Conservation (phyloP, 1,140 invertebrate species). For the Procambarus clarkii region DNA sequence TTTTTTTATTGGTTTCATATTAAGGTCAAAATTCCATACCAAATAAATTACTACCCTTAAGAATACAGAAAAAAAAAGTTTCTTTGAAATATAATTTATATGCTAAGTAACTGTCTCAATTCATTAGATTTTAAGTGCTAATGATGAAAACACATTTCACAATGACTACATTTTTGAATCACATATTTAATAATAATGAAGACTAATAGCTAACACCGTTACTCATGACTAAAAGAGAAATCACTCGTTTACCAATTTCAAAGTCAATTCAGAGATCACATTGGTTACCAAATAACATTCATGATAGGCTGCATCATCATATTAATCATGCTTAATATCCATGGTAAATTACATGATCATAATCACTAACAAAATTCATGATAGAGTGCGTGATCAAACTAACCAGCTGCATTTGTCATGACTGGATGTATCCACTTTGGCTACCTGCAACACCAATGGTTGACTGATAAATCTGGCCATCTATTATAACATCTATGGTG, state of each 20-base stretch:
- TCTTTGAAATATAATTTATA: not conserved
- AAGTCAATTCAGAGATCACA: not conserved
- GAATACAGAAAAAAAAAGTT: not conserved
- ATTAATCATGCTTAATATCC: not conserved
- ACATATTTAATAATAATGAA: not conserved
- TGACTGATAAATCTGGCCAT: not conserved
- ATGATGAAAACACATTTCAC: constrained; percentile 4
- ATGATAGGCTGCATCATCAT: not conserved
- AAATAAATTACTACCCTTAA: not conserved
- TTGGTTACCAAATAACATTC: not conserved
- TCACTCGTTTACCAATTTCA: not conserved
- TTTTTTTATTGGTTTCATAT: not conserved
- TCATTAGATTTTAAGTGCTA: not conserved
- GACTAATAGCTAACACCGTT: not conserved
- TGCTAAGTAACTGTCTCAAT: not conserved
- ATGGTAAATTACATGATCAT: not conserved
- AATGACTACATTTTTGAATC: not conserved
- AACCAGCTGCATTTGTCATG: not conserved
- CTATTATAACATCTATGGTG: not conserved
- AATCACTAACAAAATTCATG: not conserved
- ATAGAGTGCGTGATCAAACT: not conserved
- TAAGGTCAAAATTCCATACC: not conserved
- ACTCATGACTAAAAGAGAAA: not conserved
- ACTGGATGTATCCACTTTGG: not conserved
- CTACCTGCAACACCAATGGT: not conserved